Percentiles rank a stretch among this genome's conserved stretches.
Evolutionary conservation across 2,113 vertebrate genomes (phyloP).

Genomic region (Mus musculus): DNA sequence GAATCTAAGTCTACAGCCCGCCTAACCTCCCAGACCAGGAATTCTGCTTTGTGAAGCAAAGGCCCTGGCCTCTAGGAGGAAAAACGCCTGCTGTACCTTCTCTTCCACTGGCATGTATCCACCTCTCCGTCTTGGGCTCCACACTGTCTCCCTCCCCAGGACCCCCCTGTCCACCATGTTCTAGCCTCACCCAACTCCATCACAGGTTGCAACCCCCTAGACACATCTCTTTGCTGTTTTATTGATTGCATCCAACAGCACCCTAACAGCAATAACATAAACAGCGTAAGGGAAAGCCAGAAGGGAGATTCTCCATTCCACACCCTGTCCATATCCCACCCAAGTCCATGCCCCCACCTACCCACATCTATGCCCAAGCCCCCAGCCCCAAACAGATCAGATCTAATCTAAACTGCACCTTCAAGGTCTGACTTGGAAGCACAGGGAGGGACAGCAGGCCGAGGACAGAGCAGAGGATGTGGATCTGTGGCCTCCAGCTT

Average conservation of each 20-base stretch:
- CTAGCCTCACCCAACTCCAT: not conserved
- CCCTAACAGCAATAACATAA: not conserved
- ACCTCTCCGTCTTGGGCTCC: not conserved
- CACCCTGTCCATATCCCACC: not conserved
- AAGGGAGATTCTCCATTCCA: not conserved
- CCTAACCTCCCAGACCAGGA: not conserved
- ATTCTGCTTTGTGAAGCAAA: conserved; percentile 7
- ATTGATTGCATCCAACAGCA: not conserved
- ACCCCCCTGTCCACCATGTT: not conserved
- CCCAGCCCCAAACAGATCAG: not conserved
- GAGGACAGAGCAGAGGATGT: not conserved
- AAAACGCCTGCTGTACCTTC: not conserved
- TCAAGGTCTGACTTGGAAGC: not conserved
- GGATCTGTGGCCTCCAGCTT: not conserved
- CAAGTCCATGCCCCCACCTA: not conserved
- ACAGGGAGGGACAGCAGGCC: not conserved
- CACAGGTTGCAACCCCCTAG: not conserved
- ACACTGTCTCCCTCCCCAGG: not conserved
- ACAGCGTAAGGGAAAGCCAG: conserved; percentile 31
- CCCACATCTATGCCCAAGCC: not conserved
- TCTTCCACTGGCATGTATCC: accelerated
- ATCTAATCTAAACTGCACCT: not conserved
- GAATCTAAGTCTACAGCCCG: conserved; percentile 7
- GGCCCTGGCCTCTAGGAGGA: not conserved
- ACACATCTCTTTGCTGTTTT: not conserved